Conservation (phyloP, 1,140 invertebrate species). For the Cepaea nemoralis region DNA sequence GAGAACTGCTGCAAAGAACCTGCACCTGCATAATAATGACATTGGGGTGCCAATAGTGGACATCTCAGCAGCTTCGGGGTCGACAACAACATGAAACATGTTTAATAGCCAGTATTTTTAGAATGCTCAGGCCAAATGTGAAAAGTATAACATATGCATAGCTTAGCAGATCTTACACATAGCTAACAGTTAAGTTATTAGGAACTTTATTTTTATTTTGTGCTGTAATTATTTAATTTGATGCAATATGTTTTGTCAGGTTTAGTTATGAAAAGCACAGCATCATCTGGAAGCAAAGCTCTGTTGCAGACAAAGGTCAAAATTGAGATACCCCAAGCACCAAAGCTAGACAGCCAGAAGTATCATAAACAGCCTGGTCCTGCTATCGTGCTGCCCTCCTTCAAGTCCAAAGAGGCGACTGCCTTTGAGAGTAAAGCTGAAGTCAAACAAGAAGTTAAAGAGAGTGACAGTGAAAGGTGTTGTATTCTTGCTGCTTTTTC, state of each 20-base stretch:
- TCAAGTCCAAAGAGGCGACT: constrained; percentile 20
- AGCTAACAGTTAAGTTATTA: too few species aligned
- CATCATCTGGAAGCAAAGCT: constrained; percentile 30
- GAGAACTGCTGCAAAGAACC: too few species aligned
- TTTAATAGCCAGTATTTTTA: too few species aligned
- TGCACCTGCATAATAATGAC: too few species aligned
- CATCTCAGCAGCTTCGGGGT: too few species aligned
- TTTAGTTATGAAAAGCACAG: constrained; percentile 16
- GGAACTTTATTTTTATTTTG: too few species aligned
- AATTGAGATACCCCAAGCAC: background rate
- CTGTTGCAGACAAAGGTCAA: constrained; percentile 16
- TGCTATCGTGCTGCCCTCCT: constrained; percentile 19
- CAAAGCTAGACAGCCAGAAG: constrained; percentile 22
- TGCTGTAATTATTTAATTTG: too few species aligned
- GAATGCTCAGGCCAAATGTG: too few species aligned
- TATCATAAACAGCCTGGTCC: constrained; percentile 14
- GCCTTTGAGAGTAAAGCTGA: constrained; percentile 7
- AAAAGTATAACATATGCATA: too few species aligned
- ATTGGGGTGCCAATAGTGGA: too few species aligned
- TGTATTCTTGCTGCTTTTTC: background rate
- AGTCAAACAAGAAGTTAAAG: background rate
- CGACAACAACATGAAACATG: too few species aligned
- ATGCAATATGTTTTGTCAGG: background rate
- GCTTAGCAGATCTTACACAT: too few species aligned
- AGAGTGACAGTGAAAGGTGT: background rate